Evolutionary conservation across 2,888 invertebrate species (phyloP).

Genomic region (Sarcophaga subvicina): DNA sequence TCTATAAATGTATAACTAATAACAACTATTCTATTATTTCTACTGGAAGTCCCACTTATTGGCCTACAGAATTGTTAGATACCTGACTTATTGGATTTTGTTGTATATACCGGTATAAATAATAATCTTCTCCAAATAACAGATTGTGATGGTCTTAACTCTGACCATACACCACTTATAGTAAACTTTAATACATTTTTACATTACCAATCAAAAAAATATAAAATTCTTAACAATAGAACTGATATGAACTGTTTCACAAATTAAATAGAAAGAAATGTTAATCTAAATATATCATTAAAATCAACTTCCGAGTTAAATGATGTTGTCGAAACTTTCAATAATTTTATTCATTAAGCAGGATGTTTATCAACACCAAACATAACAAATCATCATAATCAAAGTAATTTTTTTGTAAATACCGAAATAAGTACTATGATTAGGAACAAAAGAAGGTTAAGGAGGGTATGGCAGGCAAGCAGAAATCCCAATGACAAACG

Average conservation of each 20-base stretch:
- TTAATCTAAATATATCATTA: not conserved
- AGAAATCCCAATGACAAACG: too few relatives aligned
- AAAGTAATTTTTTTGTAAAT: not conserved
- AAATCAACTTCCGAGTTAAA: not conserved
- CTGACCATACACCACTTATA: not conserved
- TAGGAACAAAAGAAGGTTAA: conserved; percentile 14
- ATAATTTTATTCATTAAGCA: not conserved
- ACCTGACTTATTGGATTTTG: conserved; percentile 12
- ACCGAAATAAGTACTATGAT: conserved; percentile 24
- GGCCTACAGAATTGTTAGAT: not conserved
- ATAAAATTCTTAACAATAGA: conserved; percentile 1
- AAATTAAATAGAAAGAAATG: too few relatives aligned
- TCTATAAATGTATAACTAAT: too few relatives aligned
- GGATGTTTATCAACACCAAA: conserved; percentile 5
- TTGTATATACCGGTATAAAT: conserved; percentile 9
- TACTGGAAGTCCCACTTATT: too few relatives aligned
- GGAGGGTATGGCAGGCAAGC: too few relatives aligned
- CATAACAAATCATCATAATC: not conserved
- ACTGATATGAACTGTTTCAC: not conserved
- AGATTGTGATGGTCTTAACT: too few relatives aligned
- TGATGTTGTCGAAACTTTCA: not conserved
- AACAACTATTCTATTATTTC: too few relatives aligned
- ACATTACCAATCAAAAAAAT: conserved; percentile 7
- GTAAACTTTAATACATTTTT: conserved; percentile 7
- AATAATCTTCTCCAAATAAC: too few relatives aligned